Conservation (phyloP, 2,113 vertebrate genomes). For the Tachysurus fulvidraco region DNA sequence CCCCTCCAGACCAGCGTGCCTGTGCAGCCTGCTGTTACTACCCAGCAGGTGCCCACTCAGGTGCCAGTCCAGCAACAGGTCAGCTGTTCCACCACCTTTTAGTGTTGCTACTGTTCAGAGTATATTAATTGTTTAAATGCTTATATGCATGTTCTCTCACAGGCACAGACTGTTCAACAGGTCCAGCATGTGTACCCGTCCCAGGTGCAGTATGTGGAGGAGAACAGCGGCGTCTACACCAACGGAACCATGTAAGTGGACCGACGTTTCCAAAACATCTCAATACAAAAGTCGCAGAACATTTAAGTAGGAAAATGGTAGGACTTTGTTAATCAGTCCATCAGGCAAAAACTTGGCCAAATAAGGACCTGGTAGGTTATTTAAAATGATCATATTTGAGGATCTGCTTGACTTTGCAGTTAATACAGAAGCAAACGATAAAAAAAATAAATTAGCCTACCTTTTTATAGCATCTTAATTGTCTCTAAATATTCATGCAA, state of each 20-base stretch:
- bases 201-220: slow-evolving; percentile 97
- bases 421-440: not conserved
- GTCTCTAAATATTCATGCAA: not conserved
- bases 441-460: not conserved
- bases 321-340: not conserved
- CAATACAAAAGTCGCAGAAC: not conserved
- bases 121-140: not conserved
- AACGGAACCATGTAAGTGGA: slow-evolving; percentile 93
- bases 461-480: not conserved
- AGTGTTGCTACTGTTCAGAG: not conserved
- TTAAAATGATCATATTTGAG: not conserved
- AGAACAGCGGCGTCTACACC: slow-evolving; percentile 88
- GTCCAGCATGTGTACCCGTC: slow-evolving; percentile 91
- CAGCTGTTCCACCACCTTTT: slow-evolving; percentile 41
- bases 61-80: slow-evolving; percentile 91
- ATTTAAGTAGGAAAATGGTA: not conserved
- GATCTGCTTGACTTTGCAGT: not conserved
- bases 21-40: slow-evolving; percentile 78
- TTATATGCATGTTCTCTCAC: not conserved
- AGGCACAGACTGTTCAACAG: slow-evolving; percentile 85
- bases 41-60: slow-evolving; percentile 79
- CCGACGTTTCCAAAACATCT: not conserved
- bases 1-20: slow-evolving; percentile 83
- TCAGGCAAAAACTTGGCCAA: not conserved
- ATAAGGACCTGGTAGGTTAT: not conserved